These are phyloP conservation scores for Ailuropoda melanoleuca DNA, from an alignment of 2,113 vertebrate species.

Conservation along the genomic window DNA sequence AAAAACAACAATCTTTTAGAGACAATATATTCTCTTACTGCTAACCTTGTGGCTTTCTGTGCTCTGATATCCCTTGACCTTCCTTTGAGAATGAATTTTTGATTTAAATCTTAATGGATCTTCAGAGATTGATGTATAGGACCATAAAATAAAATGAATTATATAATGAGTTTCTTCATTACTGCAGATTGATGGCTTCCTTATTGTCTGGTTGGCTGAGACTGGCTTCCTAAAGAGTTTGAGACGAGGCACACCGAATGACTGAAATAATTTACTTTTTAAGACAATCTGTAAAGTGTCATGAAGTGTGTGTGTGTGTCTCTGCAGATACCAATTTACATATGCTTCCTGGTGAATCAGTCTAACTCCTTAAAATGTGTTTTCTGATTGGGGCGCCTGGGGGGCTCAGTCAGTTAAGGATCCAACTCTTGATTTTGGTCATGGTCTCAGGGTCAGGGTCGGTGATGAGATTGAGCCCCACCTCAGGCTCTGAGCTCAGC, in stretches of 20 bases:
- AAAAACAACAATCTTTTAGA: not conserved
- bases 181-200: not conserved
- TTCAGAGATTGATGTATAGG: not conserved
- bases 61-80: not conserved
- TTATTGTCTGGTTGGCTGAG: not conserved
- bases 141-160: constrained; percentile 16
- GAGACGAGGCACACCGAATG: not conserved
- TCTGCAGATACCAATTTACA: not conserved
- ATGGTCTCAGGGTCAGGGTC: not conserved
- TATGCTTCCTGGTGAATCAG: not conserved
- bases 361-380: not conserved
- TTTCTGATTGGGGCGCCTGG: not conserved
- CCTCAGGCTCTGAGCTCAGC: not conserved
- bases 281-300: not conserved
- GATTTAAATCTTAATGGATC: not conserved
- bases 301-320: not conserved
- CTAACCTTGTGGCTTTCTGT: constrained; percentile 1
- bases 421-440: not conserved
- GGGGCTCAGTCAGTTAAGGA: not conserved
- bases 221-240: not conserved
- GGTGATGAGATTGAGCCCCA: not conserved
- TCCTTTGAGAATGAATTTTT: not conserved
- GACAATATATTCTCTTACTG: not conserved
- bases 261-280: not conserved
- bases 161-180: not conserved